Base-by-base conservation (phyloP, 2,797 vertebrate species). In the Muscicapa striata region DNA sequence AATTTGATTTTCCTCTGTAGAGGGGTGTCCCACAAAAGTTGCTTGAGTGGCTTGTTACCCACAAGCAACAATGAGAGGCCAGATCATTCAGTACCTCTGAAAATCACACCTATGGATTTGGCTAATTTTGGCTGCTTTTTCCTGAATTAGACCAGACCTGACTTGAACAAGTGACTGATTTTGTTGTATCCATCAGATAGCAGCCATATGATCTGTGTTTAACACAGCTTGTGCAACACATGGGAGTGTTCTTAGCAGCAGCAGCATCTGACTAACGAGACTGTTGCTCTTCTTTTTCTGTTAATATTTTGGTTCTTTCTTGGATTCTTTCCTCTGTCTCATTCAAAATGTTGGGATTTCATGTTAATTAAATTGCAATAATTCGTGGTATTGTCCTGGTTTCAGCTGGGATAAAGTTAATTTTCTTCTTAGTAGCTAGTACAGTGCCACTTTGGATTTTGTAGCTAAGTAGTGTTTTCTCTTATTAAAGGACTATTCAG, bases 151-250 rank as follows among this genome's bases (percentile, higher is more conserved):
- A 74, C 61, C 70, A 49, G 41, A 87, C 61, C 5, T 64, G 52
- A 85, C 68, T 86, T 73, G 84, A 88, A 34, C 13, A 89, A 90
- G 23, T 72, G 79, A 15, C 36, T 89, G 81, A 78, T 90, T 79
- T 77, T 92, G 59, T 94, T 96, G 66, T 82, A 91, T 78, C 51
- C 67, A 86, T 93, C 69, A 76, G 66, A 93, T 61, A 83, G 73
- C 17, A 68, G 40, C 85, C 23, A 26, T 93, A 90, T 92, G 93
- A 95, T 94, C 92, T 38, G 8, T 57, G 72, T 43, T 90, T 80
- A 87, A 78, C 70, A 88, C 94, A 97, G 95, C 94, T 95, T 95
- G 91, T 72, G 14, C 67, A 84, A 91, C 89, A 96, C 91, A 95
- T 96, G 95, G 92, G 80, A 91, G 34, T 24, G 24, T 76, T 94